These are phyloP conservation scores for Leptobrachium leishanense DNA, from an alignment of 2,113 vertebrate genomes.

Conservation along the genomic window DNA sequence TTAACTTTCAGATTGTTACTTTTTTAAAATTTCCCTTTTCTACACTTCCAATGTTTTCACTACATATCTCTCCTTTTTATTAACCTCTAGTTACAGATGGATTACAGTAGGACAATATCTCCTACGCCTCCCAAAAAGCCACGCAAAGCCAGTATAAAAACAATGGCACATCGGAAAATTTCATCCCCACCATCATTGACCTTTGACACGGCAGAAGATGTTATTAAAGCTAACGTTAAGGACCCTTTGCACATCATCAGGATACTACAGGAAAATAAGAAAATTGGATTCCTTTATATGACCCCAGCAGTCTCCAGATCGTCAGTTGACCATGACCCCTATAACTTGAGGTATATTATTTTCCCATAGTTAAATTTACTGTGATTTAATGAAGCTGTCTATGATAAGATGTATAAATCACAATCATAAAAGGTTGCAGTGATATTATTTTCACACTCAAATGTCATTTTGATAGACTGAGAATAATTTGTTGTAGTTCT, in stretches of 20 bases:
- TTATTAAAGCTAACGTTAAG: slow-evolving; percentile 63
- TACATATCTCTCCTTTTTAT: not conserved
- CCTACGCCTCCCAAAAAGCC: slow-evolving; percentile 57
- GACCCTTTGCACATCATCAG: slow-evolving; percentile 67
- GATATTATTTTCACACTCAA: no score
- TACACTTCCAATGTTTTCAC: not conserved
- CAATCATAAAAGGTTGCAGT: no score
- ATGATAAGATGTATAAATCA: no score
- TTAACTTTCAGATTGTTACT: not conserved
- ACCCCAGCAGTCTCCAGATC: slow-evolving; percentile 63
- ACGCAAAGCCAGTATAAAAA: slow-evolving; percentile 42
- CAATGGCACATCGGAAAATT: slow-evolving; percentile 45
- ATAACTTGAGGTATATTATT: slow-evolving; percentile 69
- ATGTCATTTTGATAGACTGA: no score
- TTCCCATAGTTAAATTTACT: no score
- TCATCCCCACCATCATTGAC: slow-evolving; percentile 25
- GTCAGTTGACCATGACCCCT: slow-evolving; percentile 67
- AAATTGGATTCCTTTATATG: slow-evolving; percentile 76
- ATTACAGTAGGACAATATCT: slow-evolving; percentile 43
- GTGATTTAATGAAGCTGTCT: no score
- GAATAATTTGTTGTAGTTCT: no score
- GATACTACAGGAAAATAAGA: slow-evolving; percentile 67
- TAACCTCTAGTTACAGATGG: slow-evolving; percentile 40
- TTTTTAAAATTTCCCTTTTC: not conserved
- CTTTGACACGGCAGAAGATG: slow-evolving; percentile 67